These are phyloP conservation scores for Eudiplozoon nipponicum DNA, from an alignment of 2,888 invertebrate genomes.

Conservation along the genomic window DNA sequence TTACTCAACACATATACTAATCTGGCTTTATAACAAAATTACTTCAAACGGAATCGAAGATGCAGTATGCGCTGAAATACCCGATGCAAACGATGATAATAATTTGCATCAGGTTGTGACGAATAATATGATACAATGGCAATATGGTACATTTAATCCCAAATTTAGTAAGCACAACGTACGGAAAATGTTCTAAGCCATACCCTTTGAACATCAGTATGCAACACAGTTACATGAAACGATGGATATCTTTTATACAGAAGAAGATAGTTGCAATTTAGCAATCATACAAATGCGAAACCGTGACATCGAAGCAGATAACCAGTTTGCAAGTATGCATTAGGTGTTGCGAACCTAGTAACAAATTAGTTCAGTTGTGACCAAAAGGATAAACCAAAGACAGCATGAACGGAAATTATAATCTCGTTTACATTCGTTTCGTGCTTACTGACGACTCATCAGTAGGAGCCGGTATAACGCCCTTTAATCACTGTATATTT, in stretches of 20 bases:
- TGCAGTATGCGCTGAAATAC: slow-evolving; percentile 18
- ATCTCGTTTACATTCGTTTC: too few relatives aligned
- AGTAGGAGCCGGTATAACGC: too few relatives aligned
- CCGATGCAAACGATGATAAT: slow-evolving; percentile 17
- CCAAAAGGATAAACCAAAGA: too few relatives aligned
- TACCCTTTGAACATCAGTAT: slow-evolving; percentile 22
- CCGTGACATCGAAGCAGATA: slow-evolving; percentile 1
- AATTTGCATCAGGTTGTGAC: slow-evolving; percentile 17
- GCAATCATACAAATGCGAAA: slow-evolving; percentile 13
- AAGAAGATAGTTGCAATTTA: slow-evolving; percentile 17
- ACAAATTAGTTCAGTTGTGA: too few relatives aligned
- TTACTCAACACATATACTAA: slow-evolving; percentile 19
- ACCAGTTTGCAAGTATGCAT: not conserved
- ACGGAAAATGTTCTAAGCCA: slow-evolving; percentile 24
- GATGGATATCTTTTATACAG: slow-evolving; percentile 24
- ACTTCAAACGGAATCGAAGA: slow-evolving; percentile 17
- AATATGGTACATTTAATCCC: slow-evolving; percentile 19
- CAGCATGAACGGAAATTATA: too few relatives aligned
- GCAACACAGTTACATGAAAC: slow-evolving; percentile 19
- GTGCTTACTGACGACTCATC: too few relatives aligned
- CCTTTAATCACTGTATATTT: too few relatives aligned
- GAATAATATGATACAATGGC: slow-evolving; percentile 19
- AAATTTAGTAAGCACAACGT: slow-evolving; percentile 24
- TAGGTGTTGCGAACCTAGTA: too few relatives aligned
- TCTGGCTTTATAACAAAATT: slow-evolving; percentile 19